Base-by-base conservation (phyloP, 2,888 invertebrate species). In the Papilio gigon region DNA sequence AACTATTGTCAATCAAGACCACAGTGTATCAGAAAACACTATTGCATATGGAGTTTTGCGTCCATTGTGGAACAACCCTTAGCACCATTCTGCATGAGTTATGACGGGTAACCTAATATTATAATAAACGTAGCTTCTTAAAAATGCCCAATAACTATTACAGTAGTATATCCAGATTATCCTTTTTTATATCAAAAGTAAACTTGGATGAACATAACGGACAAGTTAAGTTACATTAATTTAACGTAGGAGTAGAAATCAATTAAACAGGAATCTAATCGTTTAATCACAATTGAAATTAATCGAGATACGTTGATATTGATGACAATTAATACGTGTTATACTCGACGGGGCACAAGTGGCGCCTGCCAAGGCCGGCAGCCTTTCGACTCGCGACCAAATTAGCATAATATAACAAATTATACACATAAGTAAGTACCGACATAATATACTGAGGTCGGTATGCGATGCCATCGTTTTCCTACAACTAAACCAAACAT, bases 331-430 rank as follows among this genome's bases (percentile, higher is more conserved):
- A 50, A 50, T 50, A n/a, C 25, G 50, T 50, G 9, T 30, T 30
- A 30, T 17, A 30, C 30, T 56, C 53, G 30, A 14, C 75, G 77
- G 77, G 77, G 75, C 70, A 71, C 71, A 73, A 68, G 74, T 76
- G 83, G 84, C 84, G 84, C 85, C 86, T 79, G 73, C 76, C 89
- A 89, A 90, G 90, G 90, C 77, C 88, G 78, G 73, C 84, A 73
- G 85, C 89, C 88, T 89, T 89, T 89, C 88, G 83, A 87, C 81
- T 84, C 77, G 80, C 76, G 73, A 72, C 77, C 76, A 76, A 80
- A 86, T 88, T 89, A 85, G 81, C 87, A 88, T 88, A 86, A 83
- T 84, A 82, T 80, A 83, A 84, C 80, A 82, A 82, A 84, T 81
- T 81, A 83, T 79, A 80, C 76, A 75, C 75, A 79, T 80, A 76